phyloP scores from a whole-genome alignment of 2,888 invertebrate genomes.

The Zygothrica quintamaculata region DNA sequence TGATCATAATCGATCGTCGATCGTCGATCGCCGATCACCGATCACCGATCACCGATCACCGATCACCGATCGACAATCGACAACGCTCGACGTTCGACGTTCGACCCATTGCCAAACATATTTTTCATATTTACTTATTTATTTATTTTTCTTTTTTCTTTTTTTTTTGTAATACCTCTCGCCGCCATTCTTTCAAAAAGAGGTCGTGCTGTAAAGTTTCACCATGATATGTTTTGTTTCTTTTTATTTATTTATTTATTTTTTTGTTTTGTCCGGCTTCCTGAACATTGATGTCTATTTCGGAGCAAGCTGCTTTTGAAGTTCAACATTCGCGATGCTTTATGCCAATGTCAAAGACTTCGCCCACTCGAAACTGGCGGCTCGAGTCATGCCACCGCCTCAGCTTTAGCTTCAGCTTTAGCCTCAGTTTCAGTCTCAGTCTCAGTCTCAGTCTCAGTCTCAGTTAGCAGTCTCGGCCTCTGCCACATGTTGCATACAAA shows the following conservation, averaged over 20 bases:
- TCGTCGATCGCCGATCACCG: constrained; percentile 1
- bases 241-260: constrained; percentile 1
- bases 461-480: neutral
- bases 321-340: constrained; percentile 54
- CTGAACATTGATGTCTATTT: constrained; percentile 70
- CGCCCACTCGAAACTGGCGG: constrained; percentile 60
- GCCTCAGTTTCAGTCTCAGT: neutral
- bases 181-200: constrained; percentile 35
- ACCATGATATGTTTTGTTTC: constrained; percentile 47
- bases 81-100: constrained; percentile 21
- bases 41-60: constrained; percentile 18
- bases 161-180: constrained; percentile 8
- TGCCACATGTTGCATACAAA: constrained; percentile 74
- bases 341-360: constrained; percentile 62
- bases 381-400: constrained; percentile 4
- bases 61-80: constrained; percentile 33
- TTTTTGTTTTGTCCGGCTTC: constrained; percentile 34
- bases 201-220: constrained; percentile 67
- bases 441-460: neutral
- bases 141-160: constrained; percentile 12
- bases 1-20: constrained; percentile 77
- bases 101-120: constrained; percentile 75
- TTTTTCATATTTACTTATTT: constrained; percentile 47
- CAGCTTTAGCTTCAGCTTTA: neutral
- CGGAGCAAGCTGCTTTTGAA: constrained; percentile 42